Percentiles rank a stretch among this genome's conserved stretches.
Evolutionary conservation across 2,797 vertebrate genomes (phyloP).

Genomic region (Trichosurus vulpecula): DNA sequence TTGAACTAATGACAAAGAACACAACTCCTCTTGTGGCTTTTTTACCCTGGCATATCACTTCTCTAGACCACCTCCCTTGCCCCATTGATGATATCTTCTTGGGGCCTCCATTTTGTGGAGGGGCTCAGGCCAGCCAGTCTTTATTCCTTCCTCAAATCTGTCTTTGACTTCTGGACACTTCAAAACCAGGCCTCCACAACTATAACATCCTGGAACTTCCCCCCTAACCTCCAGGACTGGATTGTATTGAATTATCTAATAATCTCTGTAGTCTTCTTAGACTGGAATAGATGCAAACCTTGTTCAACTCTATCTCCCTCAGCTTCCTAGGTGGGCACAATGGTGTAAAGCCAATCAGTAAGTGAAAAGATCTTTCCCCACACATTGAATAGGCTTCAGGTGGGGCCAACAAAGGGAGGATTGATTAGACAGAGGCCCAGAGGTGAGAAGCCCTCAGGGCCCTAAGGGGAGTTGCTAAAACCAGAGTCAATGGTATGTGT

Average conservation of each 20-base stretch:
- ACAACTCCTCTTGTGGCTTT: too few relatives aligned
- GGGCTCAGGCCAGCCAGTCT: neutral
- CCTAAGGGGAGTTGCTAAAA: too few relatives aligned
- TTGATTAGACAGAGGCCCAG: too few relatives aligned
- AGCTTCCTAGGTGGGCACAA: too few relatives aligned
- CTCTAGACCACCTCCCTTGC: neutral
- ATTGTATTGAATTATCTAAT: neutral
- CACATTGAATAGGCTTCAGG: too few relatives aligned
- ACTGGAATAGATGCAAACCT: neutral
- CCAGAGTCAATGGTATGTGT: too few relatives aligned
- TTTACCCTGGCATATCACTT: neutral
- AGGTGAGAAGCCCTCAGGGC: too few relatives aligned
- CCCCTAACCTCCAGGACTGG: too few relatives aligned
- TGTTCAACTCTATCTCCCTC: neutral
- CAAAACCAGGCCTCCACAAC: neutral
- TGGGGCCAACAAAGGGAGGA: too few relatives aligned
- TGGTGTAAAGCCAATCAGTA: too few relatives aligned
- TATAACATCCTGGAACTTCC: neutral
- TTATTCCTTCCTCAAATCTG: neutral
- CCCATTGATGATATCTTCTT: neutral
- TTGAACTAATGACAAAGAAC: too few relatives aligned
- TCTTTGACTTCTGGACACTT: neutral
- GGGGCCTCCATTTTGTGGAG: neutral
- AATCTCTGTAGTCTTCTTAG: neutral
- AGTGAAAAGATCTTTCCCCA: too few relatives aligned